Evolutionary conservation across 1,140 invertebrate species (phyloP), one percentile per base, ranked within the genome.

Genomic region (Pararge aegeria): DNA sequence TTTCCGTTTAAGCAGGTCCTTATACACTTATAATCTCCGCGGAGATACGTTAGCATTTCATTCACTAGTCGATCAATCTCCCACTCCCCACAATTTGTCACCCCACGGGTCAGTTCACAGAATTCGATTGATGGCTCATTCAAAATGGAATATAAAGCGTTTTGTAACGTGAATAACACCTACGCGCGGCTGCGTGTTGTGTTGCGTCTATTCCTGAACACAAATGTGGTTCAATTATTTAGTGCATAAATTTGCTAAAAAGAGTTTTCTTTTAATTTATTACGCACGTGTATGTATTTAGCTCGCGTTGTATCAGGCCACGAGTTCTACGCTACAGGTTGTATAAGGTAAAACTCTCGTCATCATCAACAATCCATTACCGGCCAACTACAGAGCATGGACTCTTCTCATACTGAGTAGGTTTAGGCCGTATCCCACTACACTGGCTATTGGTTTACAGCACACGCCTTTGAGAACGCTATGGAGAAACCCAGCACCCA

Each of bases 61-160:
- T 48, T 48, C 16, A 55, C 10, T 37, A 19, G 21, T 13, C 40
- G 9, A 55, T 55, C 54, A 55, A 55, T 55, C 54, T 29, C 9
- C 10, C 12, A n/a, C n/a, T 9, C 12, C 24, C 29, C 29, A 38
- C 50, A 46, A 60, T 52, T 59, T 59, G 49, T 34, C 46, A 59
- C 15, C 18, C 48, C 3, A 46, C 42, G 12, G 24, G 49, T 59
- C 37, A 52, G 10, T 42, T 50, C 21, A 55, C 54, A 48, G 42
- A 30, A 18, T 20, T 12, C 20, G 21, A 49, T 46, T 48, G 42
- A 55, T 30, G 54, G 18, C 16, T 19, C 29, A 48, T 48, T 55
- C 54, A 55, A 20, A 21, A 2, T 18, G 38, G 29, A 10, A 30
- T 30, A n/a, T 34, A 34, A 34, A 34, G 0, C 30, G 1, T 34